phyloP scores from a whole-genome alignment of 2,888 invertebrate species.

The Drosophila meridiana region DNA sequence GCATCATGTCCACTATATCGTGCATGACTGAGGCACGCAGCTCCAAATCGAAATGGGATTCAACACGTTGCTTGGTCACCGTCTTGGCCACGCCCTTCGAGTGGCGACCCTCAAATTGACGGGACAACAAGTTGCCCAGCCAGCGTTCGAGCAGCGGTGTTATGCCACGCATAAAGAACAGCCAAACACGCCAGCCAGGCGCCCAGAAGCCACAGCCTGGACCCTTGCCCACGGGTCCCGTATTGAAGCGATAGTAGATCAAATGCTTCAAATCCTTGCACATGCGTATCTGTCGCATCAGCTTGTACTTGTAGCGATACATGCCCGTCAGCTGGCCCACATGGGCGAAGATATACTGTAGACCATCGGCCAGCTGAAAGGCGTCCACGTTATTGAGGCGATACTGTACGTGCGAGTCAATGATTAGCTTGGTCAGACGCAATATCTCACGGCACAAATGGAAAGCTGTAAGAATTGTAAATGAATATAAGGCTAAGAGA shows the following conservation, averaged over 20 bases:
- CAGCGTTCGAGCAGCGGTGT: constrained; percentile 98
- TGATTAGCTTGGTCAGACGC: constrained; percentile 98
- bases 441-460: constrained; percentile 99
- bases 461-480: constrained; percentile 90
- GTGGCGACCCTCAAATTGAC: constrained; percentile 99
- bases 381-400: constrained; percentile 99
- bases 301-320: constrained; percentile 99
- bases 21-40: constrained; percentile 98
- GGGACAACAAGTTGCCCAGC: constrained; percentile 99
- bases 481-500: background rate
- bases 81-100: constrained; percentile 99
- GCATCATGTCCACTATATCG: constrained; percentile 99
- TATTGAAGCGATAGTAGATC: constrained; percentile 99
- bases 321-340: constrained; percentile 99
- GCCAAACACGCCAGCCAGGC: constrained; percentile 99
- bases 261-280: constrained; percentile 99
- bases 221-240: constrained; percentile 99
- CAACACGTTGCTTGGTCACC: constrained; percentile 99
- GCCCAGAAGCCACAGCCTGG: constrained; percentile 99
- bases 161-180: constrained; percentile 99
- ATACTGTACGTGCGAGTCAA: constrained; percentile 99
- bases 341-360: constrained; percentile 99
- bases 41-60: constrained; percentile 99
- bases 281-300: constrained; percentile 99
- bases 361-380: constrained; percentile 98